These are phyloP conservation scores for Resseliella maxima DNA, from an alignment of 2,888 invertebrate species.

Conservation along the genomic window DNA sequence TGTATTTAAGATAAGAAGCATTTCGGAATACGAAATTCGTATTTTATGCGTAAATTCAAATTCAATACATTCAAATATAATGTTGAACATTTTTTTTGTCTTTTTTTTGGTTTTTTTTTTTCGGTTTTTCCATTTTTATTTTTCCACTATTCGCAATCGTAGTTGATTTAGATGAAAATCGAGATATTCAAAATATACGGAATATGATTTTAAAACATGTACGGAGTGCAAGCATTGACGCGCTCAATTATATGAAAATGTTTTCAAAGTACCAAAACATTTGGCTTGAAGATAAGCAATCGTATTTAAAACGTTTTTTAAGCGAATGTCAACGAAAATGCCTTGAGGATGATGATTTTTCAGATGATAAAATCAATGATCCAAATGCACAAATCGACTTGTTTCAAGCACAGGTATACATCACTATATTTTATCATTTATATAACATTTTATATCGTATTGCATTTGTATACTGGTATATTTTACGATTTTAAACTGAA, in stretches of 20 bases:
- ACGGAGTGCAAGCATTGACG: conserved; percentile 64
- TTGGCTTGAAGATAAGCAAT: conserved; percentile 82
- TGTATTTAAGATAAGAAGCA: conserved; percentile 1
- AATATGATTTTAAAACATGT: conserved; percentile 69
- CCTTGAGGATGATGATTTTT: conserved; percentile 10
- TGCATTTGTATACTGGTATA: no score
- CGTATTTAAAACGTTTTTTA: conserved; percentile 79
- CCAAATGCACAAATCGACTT: conserved; percentile 9
- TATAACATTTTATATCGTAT: not conserved
- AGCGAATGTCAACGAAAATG: conserved; percentile 48
- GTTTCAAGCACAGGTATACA: conserved; percentile 29
- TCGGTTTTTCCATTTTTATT: not conserved
- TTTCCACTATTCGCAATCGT: no score
- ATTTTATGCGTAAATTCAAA: not conserved
- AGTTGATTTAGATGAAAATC: conserved; percentile 69
- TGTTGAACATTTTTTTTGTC: not conserved
- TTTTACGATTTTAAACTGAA: no score
- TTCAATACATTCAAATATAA: not conserved
- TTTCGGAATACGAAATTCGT: not conserved
- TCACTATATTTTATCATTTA: not conserved
- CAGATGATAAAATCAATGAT: not conserved
- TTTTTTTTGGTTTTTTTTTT: not conserved
- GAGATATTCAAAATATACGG: conserved; percentile 71
- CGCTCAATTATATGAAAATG: conserved; percentile 65
- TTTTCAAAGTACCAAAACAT: conserved; percentile 78